These are phyloP conservation scores for Morinoia aosen DNA, from an alignment of 2,888 invertebrate species.

Conservation along the genomic window DNA sequence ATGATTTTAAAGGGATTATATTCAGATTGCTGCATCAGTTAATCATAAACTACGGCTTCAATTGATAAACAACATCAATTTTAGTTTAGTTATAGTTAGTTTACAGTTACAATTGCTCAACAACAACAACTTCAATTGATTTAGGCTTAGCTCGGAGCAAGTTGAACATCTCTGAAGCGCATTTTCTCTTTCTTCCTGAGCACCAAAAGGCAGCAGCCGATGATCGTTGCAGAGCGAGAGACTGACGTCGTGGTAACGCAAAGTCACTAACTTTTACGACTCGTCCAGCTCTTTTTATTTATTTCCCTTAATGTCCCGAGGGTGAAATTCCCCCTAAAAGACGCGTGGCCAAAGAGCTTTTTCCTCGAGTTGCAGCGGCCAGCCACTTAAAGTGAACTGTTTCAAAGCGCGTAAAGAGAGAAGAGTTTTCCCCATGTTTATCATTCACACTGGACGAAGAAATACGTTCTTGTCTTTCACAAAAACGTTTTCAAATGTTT, in stretches of 20 bases:
- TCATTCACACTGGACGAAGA: neutral
- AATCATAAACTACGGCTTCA: too few species aligned
- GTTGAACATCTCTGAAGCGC: neutral
- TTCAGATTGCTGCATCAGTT: too few species aligned
- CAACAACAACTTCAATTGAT: too few species aligned
- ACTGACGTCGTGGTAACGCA: neutral
- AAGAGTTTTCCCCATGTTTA: neutral
- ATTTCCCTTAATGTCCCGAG: conserved; percentile 45
- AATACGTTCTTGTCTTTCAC: neutral
- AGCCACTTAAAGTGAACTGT: conserved; percentile 29
- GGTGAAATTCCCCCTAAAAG: conserved; percentile 50
- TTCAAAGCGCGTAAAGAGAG: neutral
- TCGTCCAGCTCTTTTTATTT: conserved; percentile 34
- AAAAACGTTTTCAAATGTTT: neutral
- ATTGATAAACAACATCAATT: too few species aligned
- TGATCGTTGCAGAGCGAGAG: neutral
- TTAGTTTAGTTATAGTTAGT: too few species aligned
- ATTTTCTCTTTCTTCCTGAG: neutral
- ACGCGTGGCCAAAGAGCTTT: neutral
- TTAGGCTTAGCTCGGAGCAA: too few species aligned
- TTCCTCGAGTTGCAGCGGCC: neutral
- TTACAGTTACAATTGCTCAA: too few species aligned
- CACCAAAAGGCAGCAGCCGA: neutral
- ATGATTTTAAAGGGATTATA: too few species aligned
- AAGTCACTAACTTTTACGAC: conserved; percentile 50